Percentiles rank a stretch among this genome's conserved stretches.
Conservation (phyloP, 64 coral and sea anemone genomes). For the Stichodactyla helianthus region DNA sequence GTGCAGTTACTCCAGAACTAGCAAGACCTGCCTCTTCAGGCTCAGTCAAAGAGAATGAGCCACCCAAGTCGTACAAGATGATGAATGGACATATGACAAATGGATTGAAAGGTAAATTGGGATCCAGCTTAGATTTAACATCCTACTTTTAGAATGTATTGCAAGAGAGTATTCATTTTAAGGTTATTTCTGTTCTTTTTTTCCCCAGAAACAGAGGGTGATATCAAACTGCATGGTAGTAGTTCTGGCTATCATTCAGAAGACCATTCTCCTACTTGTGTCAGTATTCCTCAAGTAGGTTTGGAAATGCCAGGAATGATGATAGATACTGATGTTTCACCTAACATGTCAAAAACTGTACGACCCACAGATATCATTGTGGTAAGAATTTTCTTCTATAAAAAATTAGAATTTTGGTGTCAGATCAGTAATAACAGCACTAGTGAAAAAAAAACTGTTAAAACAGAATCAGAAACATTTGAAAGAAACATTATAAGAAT, state of each 20-base stretch:
- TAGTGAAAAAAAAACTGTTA: background rate
- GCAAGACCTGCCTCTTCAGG: conserved; percentile 57
- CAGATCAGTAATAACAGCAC: background rate
- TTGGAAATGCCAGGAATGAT: conserved; percentile 79
- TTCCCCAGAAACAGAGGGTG: conserved; percentile 38
- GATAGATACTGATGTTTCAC: conserved; percentile 29
- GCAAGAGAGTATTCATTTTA: background rate
- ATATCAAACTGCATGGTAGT: conserved; percentile 54
- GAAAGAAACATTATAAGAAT: background rate
- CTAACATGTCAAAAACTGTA: background rate
- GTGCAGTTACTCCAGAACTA: conserved; percentile 41
- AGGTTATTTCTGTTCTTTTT: background rate
- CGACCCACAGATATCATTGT: conserved; percentile 45
- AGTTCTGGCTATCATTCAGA: conserved; percentile 98
- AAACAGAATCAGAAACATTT: background rate
- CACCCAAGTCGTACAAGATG: conserved; percentile 1
- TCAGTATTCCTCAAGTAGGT: conserved; percentile 31
- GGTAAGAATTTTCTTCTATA: background rate
- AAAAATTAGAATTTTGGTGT: background rate
- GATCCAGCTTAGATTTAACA: background rate
- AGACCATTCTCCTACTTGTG: conserved; percentile 53
- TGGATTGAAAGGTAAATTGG: background rate
- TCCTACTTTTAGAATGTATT: no score
- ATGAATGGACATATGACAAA: conserved; percentile 53
- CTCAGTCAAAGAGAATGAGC: conserved; percentile 44